These are phyloP conservation scores for Caenorhabditis plicata DNA, from an alignment of 2,888 invertebrate genomes.

Conservation along the genomic window DNA sequence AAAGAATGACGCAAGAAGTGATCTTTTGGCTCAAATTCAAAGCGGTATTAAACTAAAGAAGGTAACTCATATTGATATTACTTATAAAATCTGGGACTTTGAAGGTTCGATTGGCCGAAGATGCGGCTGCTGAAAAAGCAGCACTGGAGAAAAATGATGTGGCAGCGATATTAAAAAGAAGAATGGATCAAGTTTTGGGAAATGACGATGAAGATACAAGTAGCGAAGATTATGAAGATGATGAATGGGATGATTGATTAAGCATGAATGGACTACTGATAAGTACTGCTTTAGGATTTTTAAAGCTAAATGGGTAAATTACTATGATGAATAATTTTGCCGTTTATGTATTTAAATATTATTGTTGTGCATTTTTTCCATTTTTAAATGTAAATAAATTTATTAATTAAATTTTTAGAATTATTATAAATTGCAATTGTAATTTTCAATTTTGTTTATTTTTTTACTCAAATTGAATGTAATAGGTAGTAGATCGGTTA, in stretches of 20 bases:
- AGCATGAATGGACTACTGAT: no score
- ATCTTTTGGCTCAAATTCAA: slow-evolving; percentile 60
- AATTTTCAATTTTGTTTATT: no score
- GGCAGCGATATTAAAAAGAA: slow-evolving; percentile 60
- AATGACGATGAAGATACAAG: slow-evolving; percentile 42
- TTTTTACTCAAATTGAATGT: no score
- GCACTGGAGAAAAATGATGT: slow-evolving; percentile 55
- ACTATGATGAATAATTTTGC: no score
- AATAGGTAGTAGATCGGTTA: no score
- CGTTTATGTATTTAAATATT: no score
- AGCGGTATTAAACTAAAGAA: slow-evolving; percentile 59
- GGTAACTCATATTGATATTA: slow-evolving; percentile 7
- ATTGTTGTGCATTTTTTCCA: no score
- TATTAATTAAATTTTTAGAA: background rate
- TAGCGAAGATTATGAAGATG: slow-evolving; percentile 46
- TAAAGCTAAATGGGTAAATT: no score
- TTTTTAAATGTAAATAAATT: background rate
- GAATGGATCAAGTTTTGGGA: slow-evolving; percentile 61
- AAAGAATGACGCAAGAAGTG: slow-evolving; percentile 16
- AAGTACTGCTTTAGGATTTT: no score
- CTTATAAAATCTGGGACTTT: background rate
- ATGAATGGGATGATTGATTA: slow-evolving; percentile 53
- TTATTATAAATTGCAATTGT: no score
- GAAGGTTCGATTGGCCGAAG: slow-evolving; percentile 37
- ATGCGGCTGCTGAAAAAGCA: slow-evolving; percentile 48